Evolutionary conservation across 2,113 vertebrate genomes (phyloP), one percentile per base, ranked within the genome.

Genomic region (Nicator chloris): DNA sequence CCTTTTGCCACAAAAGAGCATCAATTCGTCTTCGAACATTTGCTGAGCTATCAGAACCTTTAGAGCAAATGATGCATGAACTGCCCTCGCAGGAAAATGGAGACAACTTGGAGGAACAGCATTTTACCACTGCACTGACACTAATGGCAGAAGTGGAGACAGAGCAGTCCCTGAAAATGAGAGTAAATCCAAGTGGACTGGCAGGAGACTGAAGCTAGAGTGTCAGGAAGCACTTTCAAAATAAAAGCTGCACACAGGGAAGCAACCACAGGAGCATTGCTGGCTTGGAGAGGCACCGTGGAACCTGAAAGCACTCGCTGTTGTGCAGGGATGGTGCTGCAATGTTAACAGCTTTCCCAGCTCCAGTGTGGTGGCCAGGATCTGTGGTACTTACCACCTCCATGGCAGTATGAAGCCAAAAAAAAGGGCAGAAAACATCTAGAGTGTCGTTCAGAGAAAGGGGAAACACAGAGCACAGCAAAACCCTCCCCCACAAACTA

Each of bases 31-130:
- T 96, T 89, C 4, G 0, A 96, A 95, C 94, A 93, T 95, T 96
- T 92, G 95, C 94, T 96, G 95, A 96, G 93, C 95, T 96, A 95
- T 93, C 95, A 96, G 90, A 97, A 94, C 88, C 95, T 92, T 94
- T 94, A 42, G 1, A 88, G 86, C 69, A 92, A 96, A 86, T 90
- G 95, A 97, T 96, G 93, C 93, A 96, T 94, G 92, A 96, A 95
- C 93, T 92, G 59, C 61, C 88, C 95, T 92, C 76, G 75, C 77
- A 95, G 81, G 93, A 89, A 89, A 96, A 95, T 4, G 53, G 88
- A 90, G 93, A 95, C 86, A 92, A 86, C 88, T 81, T 72, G 64
- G 86, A 96, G 57, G 42, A 94, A 75, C 72, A 94, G 92, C 96
- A 91, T 97, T 96, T 97, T 91, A 93, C 93, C 86, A 76, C 80